Base-by-base conservation (phyloP, 64 coral and sea anemone species). In the Montipora sp. region DNA sequence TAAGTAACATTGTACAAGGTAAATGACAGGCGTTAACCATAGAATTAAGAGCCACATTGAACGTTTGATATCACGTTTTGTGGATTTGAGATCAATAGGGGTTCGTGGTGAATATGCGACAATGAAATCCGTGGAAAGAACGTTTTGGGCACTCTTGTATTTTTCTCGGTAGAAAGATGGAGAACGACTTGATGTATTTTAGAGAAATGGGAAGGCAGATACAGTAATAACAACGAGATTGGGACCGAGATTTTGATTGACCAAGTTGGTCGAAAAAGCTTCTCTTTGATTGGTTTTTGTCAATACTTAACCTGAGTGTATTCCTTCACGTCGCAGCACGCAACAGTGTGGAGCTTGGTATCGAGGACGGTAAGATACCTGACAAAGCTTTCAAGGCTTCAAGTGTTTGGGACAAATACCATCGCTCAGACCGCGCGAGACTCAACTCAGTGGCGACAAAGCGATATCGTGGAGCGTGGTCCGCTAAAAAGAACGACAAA, bases 361-460 rank as follows among this genome's bases (percentile, higher is more conserved):
- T 71, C 48, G 82, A 85, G 45, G 82, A 85, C 47, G 82, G 82
- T 8, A 85, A 85, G 47, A 71, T 85, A 49, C 82, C 63, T 5
- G 50, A 85, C 65, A 20, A 63, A 47, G 82, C 82, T 9, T 85
- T 85, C 46, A 69, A 44, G 3, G 82, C 82, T 44, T 85, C 82
- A 43, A 85, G 61, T 48, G 9, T 70, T 20, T 85, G 82, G 82
- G 82, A 85, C 45, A 85, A 47, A 12, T 85, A 85, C 19, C 82
- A 85, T 22, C 82, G 82, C 4, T 61, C 82, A 1, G 12, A 72
- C 71, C 44, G 82, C 4, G 82, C 82, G 6, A 49, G 82, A 12
- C 43, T 85, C 46, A 85, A 85, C 82, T 47, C 18, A 1, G 82
- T 85, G 61, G 82, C 82, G 4, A 85, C 60, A 5, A 85, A 23